Evolutionary conservation across 2,888 invertebrate genomes (phyloP).

Genomic region (Lymantria monacha): DNA sequence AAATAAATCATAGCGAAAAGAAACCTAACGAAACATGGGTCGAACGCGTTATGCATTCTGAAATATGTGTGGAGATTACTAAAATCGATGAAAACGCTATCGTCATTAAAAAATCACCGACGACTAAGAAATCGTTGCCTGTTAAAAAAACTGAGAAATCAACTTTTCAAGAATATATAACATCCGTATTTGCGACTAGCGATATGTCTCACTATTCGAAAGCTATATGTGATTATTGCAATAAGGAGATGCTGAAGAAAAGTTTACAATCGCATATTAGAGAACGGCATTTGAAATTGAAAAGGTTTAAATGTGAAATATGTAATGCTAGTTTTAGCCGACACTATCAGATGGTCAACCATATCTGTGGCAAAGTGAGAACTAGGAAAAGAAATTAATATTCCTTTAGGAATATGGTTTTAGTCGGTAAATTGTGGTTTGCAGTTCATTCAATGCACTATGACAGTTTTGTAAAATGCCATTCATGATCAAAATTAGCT

Average conservation of each 20-base stretch:
- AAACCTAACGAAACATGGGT: conserved; percentile 62
- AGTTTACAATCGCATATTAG: conserved; percentile 58
- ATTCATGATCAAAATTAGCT: too few relatives aligned
- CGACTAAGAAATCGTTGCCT: conserved; percentile 10
- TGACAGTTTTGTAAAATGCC: too few relatives aligned
- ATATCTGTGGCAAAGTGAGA: conserved; percentile 44
- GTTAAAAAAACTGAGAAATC: conserved; percentile 11
- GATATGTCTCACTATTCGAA: conserved; percentile 50
- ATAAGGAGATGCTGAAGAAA: conserved; percentile 68
- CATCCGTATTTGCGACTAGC: conserved; percentile 41
- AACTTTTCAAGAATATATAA: conserved; percentile 33
- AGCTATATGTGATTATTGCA: conserved; percentile 64
- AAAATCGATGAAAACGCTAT: conserved; percentile 58
- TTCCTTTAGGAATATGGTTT: too few relatives aligned
- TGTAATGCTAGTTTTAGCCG: conserved; percentile 48
- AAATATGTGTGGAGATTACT: conserved; percentile 58
- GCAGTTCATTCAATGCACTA: too few relatives aligned
- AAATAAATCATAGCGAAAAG: conserved; percentile 35
- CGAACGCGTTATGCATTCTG: conserved; percentile 46
- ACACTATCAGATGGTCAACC: conserved; percentile 54
- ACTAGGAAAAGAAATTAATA: conserved; percentile 8
- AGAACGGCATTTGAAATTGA: conserved; percentile 55
- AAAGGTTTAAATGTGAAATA: conserved; percentile 46
- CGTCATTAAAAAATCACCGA: conserved; percentile 45
- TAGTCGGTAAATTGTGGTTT: too few relatives aligned